A percentile compares a stretch with the other conserved stretches of the same genome.
These are phyloP conservation scores for Epizoanthus rinbou DNA, from an alignment of 92 coral and sea anemone species.

Conservation along the genomic window DNA sequence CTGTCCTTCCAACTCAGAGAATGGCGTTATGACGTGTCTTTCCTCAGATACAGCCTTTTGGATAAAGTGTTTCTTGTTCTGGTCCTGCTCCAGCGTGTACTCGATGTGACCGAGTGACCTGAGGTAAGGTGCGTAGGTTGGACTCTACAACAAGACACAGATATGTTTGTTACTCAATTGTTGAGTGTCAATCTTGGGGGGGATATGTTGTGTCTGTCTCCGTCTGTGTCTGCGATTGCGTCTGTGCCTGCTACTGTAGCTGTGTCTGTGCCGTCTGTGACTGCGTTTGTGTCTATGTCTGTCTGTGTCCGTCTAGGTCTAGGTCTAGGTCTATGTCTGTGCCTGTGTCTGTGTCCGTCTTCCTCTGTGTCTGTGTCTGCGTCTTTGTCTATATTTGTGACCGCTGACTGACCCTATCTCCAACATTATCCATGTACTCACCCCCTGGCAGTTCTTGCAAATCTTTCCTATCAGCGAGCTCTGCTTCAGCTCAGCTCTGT, in stretches of 20 bases:
- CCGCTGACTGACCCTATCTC: no score
- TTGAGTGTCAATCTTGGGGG: no score
- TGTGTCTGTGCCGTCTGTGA: no score
- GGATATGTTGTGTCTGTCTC: no score
- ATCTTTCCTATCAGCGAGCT: conserved; percentile 49
- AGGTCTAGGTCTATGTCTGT: no score
- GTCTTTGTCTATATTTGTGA: no score
- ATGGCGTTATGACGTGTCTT: conserved; percentile 72
- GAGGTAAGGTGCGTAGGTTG: conserved; percentile 65
- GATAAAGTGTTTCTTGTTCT: conserved; percentile 17
- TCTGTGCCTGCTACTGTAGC: no score
- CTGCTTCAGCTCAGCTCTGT: conserved; percentile 59
- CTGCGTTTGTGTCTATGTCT: no score
- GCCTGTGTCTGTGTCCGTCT: no score
- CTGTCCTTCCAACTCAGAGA: conserved; percentile 71
- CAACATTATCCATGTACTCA: conserved; percentile 5
- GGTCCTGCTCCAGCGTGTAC: conserved; percentile 42
- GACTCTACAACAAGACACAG: conserved; percentile 48
- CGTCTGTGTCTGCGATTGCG: no score
- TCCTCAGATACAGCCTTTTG: conserved; percentile 58
- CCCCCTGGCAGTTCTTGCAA: conserved; percentile 71
- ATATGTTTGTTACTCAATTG: neutral
- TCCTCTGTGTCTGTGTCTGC: no score
- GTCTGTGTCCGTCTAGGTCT: no score
- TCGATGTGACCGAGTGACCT: conserved; percentile 76